Conservation (phyloP, 2,888 invertebrate genomes). For the Lithodes maja region DNA sequence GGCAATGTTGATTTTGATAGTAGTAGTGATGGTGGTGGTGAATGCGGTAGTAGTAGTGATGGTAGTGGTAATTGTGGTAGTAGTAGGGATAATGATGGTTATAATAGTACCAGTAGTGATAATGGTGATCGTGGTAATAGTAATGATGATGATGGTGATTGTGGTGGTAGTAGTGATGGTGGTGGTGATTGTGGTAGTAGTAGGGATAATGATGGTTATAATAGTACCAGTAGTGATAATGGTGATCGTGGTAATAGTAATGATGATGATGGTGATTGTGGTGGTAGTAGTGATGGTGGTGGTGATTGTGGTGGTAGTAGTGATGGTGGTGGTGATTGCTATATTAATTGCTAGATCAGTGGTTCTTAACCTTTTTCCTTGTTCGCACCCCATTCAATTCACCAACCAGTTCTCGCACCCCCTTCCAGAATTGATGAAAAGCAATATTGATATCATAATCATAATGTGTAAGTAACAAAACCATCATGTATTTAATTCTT, state of each 20-base stretch:
- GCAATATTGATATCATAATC: too few species aligned
- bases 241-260: not conserved
- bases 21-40: not conserved
- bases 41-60: not conserved
- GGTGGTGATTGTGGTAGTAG: not conserved
- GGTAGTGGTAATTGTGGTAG: not conserved
- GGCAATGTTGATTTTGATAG: too few species aligned
- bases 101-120: not conserved
- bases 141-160: constrained; percentile 13
- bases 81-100: not conserved
- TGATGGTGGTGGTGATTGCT: too few species aligned
- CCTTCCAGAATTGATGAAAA: too few species aligned
- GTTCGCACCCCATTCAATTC: too few species aligned
- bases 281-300: not conserved
- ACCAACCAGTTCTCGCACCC: too few species aligned
- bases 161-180: not conserved
- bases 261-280: not conserved
- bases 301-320: too few species aligned
- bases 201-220: not conserved
- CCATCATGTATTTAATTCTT: too few species aligned
- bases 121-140: not conserved
- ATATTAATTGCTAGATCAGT: too few species aligned
- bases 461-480: too few species aligned
- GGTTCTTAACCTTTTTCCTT: too few species aligned
- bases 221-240: not conserved